phyloP scores from a whole-genome alignment of 1,140 invertebrate genomes.

The Myzus persicae region DNA sequence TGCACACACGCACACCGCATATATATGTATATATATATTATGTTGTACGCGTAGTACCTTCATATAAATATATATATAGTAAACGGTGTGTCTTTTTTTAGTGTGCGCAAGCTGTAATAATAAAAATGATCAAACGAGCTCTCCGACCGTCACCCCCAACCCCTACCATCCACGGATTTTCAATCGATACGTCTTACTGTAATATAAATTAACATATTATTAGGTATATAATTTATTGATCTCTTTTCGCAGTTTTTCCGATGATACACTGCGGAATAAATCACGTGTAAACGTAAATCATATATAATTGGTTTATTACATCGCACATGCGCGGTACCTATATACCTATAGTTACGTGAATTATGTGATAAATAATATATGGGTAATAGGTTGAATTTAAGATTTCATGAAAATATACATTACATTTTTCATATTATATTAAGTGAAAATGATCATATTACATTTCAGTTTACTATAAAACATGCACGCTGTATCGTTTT shows the following conservation, averaged over 20 bases:
- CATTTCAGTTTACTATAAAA: neutral
- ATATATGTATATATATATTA: neutral
- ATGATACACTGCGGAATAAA: too few relatives aligned
- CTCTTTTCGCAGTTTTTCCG: neutral
- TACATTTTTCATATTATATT: neutral
- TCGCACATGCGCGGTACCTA: too few relatives aligned
- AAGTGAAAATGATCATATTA: neutral
- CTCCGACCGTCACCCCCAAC: neutral
- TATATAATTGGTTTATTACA: neutral
- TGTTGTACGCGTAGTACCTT: neutral
- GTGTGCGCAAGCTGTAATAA: conserved; percentile 3
- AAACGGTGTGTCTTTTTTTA: neutral
- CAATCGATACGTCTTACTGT: neutral
- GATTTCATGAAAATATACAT: neutral
- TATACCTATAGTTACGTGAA: too few relatives aligned
- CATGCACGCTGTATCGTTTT: neutral
- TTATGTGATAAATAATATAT: neutral
- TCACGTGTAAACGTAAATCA: neutral
- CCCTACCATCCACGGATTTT: neutral
- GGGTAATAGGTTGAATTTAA: neutral
- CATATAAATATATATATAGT: neutral
- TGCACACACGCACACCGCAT: neutral
- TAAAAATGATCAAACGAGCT: neutral
- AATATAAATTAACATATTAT: neutral
- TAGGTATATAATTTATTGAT: neutral